These are phyloP conservation scores for Panulirus ornatus DNA, from an alignment of 1,140 invertebrate species.

Conservation along the genomic window DNA sequence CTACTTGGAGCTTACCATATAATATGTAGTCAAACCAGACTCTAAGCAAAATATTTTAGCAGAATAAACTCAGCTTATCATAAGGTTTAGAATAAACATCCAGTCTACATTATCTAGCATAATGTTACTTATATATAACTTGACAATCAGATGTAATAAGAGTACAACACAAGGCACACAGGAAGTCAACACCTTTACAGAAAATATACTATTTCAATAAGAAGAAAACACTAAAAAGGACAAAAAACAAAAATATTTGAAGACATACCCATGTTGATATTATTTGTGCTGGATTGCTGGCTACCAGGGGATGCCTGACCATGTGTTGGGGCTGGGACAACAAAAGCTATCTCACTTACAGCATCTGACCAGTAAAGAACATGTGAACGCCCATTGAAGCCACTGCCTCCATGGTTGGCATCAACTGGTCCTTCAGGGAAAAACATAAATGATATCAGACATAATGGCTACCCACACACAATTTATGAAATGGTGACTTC, in stretches of 20 bases:
- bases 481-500: too few relatives aligned
- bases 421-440: background rate
- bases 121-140: too few relatives aligned
- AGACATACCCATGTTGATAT: slow-evolving; percentile 34
- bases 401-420: slow-evolving; percentile 50
- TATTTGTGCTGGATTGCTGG: slow-evolving; percentile 27
- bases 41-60: too few relatives aligned
- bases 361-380: slow-evolving; percentile 98
- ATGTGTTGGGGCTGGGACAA: slow-evolving; percentile 86
- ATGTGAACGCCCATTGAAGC: slow-evolving; percentile 82
- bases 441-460: background rate
- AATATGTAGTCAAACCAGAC: too few relatives aligned
- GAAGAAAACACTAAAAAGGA: background rate
- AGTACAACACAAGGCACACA: too few relatives aligned
- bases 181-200: too few relatives aligned
- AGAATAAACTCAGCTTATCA: too few relatives aligned
- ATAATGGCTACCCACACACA: background rate
- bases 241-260: background rate
- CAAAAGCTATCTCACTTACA: slow-evolving; percentile 94
- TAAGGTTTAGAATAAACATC: too few relatives aligned
- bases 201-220: too few relatives aligned
- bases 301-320: background rate
- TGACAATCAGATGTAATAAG: too few relatives aligned
- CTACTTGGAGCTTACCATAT: too few relatives aligned
- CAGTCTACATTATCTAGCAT: too few relatives aligned